Base-by-base conservation (phyloP, 1,140 invertebrate species). In the Steinernema feltiae region DNA sequence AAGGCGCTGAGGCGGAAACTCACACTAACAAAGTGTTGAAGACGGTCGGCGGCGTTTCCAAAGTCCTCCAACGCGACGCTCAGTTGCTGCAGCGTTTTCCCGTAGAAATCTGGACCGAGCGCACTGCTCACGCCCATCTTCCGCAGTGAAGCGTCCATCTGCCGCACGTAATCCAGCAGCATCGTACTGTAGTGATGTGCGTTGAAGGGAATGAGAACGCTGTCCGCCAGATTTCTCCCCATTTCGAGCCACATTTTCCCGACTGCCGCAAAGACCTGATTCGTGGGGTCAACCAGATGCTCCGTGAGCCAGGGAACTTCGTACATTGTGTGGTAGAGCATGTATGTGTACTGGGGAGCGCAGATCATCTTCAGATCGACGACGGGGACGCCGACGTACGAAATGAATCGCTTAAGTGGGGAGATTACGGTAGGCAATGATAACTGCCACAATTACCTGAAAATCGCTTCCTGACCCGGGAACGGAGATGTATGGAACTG, bases 381-480 rank as follows among this genome's bases (percentile, higher is more conserved):
- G 15, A 81, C 79, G 30, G 82, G 82, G 30, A 83, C 74, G 1
- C 82, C 82, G 0, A 71, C 78, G 35, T 71, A 82, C 1, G 72
- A 71, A 71, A 76, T 53, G 30, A 32, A 74, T 18, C 48, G 48
- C 53, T 63, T 7, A 70, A 70, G 29, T 18, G 1, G n/a, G 31
- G n/a, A 30, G 21, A 30, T 74, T 18, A 2, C 32, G 1, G 21
- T 76, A 48, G 29, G 48, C 35, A 48, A 84, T 72, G 71, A 82
- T 82, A 32, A 31, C 32, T 79, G 24, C 12, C 15, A n/a, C n/a
- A n/a, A n/a, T 27, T 63, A 63, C 53, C 53, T 83, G 82, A 72
- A 84, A 84, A 71, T 83, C 82, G 27, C 81, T 83, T 7, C 82
- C 82, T 27, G 73, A 80, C 32, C 41, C 29, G 18, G 82, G 82